These are phyloP conservation scores for Clupea harengus DNA, from an alignment of 2,113 vertebrate species.

Conservation along the genomic window DNA sequence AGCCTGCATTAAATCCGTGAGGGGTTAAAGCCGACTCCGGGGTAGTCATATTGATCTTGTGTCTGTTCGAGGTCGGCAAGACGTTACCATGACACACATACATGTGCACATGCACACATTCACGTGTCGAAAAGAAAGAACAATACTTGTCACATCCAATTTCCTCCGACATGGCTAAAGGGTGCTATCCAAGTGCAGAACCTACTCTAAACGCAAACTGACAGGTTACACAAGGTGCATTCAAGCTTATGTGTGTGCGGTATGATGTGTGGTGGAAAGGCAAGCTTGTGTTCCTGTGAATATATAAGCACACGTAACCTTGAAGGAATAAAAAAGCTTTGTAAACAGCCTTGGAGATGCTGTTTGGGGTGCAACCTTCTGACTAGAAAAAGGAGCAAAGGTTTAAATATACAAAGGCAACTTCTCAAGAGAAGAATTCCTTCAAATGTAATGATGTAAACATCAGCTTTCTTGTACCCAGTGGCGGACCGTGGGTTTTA, in stretches of 20 bases:
- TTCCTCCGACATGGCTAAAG: slow-evolving; percentile 3
- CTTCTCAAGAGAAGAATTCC: not conserved
- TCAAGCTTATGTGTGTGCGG: slow-evolving; percentile 14
- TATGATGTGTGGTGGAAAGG: not conserved
- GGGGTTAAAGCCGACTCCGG: not conserved
- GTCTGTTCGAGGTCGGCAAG: not conserved
- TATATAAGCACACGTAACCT: not conserved
- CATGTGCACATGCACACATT: not conserved
- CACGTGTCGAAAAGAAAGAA: not conserved
- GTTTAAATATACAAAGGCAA: not conserved
- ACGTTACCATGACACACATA: not conserved
- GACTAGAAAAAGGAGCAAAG: not conserved
- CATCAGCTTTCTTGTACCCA: too few relatives aligned
- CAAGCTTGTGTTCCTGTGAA: slow-evolving; percentile 2
- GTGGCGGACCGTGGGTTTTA: too few relatives aligned
- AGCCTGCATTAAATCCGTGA: too few relatives aligned
- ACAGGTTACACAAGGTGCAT: slow-evolving; percentile 27
- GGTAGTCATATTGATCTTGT: not conserved
- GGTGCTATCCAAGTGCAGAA: not conserved
- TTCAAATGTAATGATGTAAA: not conserved
- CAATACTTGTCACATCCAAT: not conserved
- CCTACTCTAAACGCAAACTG: not conserved
- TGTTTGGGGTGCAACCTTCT: not conserved
- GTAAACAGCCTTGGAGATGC: not conserved
- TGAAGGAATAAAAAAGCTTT: slow-evolving; percentile 1